Evolutionary conservation across 2,797 vertebrate genomes (phyloP).

Genomic region (Clarias platycephalus): DNA sequence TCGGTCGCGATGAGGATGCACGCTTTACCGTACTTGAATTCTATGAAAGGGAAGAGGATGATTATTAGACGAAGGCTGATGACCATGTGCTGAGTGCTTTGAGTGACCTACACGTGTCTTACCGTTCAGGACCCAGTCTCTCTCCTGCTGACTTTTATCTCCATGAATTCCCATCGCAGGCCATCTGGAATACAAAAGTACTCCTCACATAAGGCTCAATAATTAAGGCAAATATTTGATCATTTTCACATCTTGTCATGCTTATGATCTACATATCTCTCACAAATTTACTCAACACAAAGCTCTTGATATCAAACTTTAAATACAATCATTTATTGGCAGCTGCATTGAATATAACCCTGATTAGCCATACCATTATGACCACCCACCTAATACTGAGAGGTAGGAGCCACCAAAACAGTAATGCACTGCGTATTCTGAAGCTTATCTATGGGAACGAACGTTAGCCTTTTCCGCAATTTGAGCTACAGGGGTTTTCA

Average conservation of each 20-base stretch:
- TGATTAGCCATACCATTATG: too few relatives aligned
- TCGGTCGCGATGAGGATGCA: slow-evolving; percentile 98
- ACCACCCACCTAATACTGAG: too few relatives aligned
- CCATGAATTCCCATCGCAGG: slow-evolving; percentile 98
- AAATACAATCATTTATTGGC: background rate
- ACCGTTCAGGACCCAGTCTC: slow-evolving; percentile 99
- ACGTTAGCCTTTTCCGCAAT: too few relatives aligned
- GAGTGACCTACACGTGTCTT: slow-evolving; percentile 42
- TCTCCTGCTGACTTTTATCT: slow-evolving; percentile 96
- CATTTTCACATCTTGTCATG: background rate
- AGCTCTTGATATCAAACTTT: background rate
- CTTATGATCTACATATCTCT: background rate
- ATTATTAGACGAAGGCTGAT: background rate
- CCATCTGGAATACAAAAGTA: slow-evolving; percentile 77
- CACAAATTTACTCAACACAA: background rate
- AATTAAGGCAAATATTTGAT: background rate
- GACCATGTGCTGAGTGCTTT: background rate
- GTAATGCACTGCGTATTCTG: too few relatives aligned
- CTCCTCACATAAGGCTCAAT: background rate
- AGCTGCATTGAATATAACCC: background rate
- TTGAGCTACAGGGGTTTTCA: too few relatives aligned
- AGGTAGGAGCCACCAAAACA: too few relatives aligned
- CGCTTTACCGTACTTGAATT: slow-evolving; percentile 97
- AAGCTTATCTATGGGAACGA: too few relatives aligned
- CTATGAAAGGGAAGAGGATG: slow-evolving; percentile 62